These are phyloP conservation scores for Cheiracanthium punctorium DNA, from an alignment of 2,888 invertebrate genomes.

Conservation along the genomic window DNA sequence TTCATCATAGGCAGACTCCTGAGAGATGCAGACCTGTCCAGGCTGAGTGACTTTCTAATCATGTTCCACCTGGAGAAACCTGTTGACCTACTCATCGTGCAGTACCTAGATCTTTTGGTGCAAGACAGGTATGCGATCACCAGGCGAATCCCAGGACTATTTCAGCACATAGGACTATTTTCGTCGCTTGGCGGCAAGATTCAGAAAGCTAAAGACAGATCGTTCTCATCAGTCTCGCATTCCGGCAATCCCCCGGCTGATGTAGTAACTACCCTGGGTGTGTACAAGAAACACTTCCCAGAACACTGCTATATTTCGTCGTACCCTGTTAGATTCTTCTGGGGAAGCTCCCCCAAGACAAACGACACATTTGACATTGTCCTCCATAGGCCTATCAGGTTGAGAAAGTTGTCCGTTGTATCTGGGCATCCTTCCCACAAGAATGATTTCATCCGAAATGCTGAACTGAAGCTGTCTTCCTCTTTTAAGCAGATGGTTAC, in stretches of 20 bases:
- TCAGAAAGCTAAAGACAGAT: conserved; percentile 75
- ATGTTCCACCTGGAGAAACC: conserved; percentile 74
- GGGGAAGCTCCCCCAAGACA: conserved; percentile 74
- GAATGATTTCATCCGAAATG: conserved; percentile 73
- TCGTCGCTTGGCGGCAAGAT: conserved; percentile 75
- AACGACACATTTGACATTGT: conserved; percentile 75
- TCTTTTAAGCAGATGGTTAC: conserved; percentile 69
- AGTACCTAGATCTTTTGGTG: conserved; percentile 74
- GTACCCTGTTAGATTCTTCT: conserved; percentile 76
- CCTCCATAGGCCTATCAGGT: conserved; percentile 73
- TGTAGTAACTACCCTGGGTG: conserved; percentile 75
- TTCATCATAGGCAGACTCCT: conserved; percentile 76
- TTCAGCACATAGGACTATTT: conserved; percentile 74
- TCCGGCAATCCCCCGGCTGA: conserved; percentile 76
- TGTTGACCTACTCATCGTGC: conserved; percentile 74
- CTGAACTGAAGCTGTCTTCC: conserved; percentile 73
- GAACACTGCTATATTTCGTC: conserved; percentile 74
- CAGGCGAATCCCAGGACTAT: conserved; percentile 74
- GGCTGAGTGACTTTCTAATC: conserved; percentile 73
- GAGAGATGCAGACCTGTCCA: conserved; percentile 73
- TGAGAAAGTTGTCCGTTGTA: conserved; percentile 74
- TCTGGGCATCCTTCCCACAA: conserved; percentile 74
- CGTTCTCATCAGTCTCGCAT: conserved; percentile 73
- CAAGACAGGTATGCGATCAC: conserved; percentile 72
- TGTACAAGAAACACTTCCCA: conserved; percentile 74